Evolutionary conservation across 2,888 invertebrate species (phyloP), one percentile per base, ranked within the genome.

Genomic region (Zhuqinia jingwanae): DNA sequence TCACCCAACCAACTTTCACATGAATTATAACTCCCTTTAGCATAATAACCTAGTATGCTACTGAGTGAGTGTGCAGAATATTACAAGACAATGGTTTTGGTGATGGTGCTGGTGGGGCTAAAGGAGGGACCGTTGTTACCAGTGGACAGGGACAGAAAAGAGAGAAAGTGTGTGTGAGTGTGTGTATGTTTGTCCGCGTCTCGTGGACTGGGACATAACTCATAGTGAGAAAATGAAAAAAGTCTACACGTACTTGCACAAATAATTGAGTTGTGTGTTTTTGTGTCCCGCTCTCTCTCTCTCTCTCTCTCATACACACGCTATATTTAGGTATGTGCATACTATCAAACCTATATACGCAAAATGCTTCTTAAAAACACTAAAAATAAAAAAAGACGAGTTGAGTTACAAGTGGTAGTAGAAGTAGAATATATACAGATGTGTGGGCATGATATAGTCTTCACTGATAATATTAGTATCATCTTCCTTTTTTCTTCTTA

Each of bases 11-110:
- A 85, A 63, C 50, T 70, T 79, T 58, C 50, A 20, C 85, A 73
- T 85, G 79, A 85, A 79, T 85, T 78, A 85, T 73, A 60, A 78
- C 85, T 85, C 85, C 79, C 78, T 60, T 77, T 63, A 68, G 85
- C 85, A 47, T 70, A 85, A 85, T 85, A 78, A 79, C 68, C 17
- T 42, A 36, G 78, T 22, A 63, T 11, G n/a, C n/a, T n/a, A n/a
- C n/a, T n/a, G n/a, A n/a, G n/a, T n/a, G n/a, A n/a, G n/a, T n/a
- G n/a, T n/a, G n/a, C n/a, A n/a, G n/a, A n/a, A n/a, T 8, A 36
- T 36, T 3, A 36, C 5, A 36, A 36, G 36, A 36, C 36, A 36
- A 36, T 8, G 36, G 36, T 8, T 6, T 6, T 8, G 36, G 36
- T n/a, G n/a, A n/a, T 36, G 8, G 36, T 6, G 8, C 36, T 36